These are phyloP conservation scores for Mongoloraphidia duomilia DNA, from an alignment of 2,888 invertebrate genomes.

Conservation along the genomic window DNA sequence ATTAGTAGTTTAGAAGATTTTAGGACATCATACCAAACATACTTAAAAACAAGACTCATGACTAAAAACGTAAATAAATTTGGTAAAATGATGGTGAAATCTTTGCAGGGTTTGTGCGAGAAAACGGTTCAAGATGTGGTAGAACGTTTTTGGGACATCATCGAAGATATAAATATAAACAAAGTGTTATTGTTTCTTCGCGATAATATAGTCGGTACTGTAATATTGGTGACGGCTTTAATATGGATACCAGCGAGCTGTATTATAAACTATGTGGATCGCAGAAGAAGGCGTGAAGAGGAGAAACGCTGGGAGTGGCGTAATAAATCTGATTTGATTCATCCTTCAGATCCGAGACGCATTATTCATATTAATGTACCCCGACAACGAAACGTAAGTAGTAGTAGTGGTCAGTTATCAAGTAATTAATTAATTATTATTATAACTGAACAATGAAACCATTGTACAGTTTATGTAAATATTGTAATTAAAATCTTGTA, in stretches of 20 bases:
- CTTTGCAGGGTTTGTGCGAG: constrained; percentile 72
- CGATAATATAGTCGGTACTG: constrained; percentile 88
- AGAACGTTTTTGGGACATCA: constrained; percentile 93
- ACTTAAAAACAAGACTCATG: too few relatives aligned
- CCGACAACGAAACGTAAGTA: constrained; percentile 11
- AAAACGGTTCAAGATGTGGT: constrained; percentile 92
- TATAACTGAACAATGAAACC: constrained; percentile 1
- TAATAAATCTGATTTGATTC: constrained; percentile 52
- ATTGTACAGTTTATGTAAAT: not conserved
- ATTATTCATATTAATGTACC: constrained; percentile 46
- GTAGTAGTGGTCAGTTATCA: constrained; percentile 5
- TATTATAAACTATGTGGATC: constrained; percentile 70
- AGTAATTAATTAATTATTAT: not conserved
- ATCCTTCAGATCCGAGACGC: constrained; percentile 56
- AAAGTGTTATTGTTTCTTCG: constrained; percentile 77
- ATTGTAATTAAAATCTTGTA: too few relatives aligned
- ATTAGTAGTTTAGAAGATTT: too few relatives aligned
- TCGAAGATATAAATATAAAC: constrained; percentile 91
- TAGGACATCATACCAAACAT: too few relatives aligned
- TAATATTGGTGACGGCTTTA: constrained; percentile 78
- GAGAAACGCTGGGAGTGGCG: constrained; percentile 60
- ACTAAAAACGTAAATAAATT: too few relatives aligned
- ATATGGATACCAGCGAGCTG: constrained; percentile 93
- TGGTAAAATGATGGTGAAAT: not conserved
- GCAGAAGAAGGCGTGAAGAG: constrained; percentile 54